Base-by-base conservation (phyloP, 1,140 invertebrate species). In the Bombus confusus region DNA sequence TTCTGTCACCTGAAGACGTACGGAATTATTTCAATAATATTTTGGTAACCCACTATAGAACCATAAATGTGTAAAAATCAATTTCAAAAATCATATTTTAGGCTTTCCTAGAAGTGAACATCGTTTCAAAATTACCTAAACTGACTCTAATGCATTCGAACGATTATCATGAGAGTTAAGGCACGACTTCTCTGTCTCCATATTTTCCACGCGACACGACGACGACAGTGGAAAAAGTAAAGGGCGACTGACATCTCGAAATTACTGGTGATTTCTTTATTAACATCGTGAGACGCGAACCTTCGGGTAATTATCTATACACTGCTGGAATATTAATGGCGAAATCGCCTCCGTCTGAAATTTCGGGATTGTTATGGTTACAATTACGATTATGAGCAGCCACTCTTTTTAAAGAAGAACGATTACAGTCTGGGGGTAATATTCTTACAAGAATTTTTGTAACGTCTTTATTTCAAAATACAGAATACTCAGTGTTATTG, bases 181-280 rank as follows among this genome's bases (percentile, higher is more conserved):
- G 13, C 8, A 64, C 31, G 39, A 80, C 79, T 69, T 62, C 47
- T 18, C 22, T 52, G 34, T 66, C 76, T 73, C 39, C 64, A 2
- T 47, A 76, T 78, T 41, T 59, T 77, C 6, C 22, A 25, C 5
- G 3, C 22, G 47, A 52, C 47, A 52, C 5, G 18, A 52, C 47
- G 47, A 22, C 47, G 28, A 22, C 41, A 39, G 68, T 87, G 75
- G 62, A 72, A 83, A 86, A 77, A 43, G 62, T 69, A 62, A 84
- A 57, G 74, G 37, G 74, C 77, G 84, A 76, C 47, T 86, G 86
- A 82, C 71, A 88, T 86, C 76, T 88, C 39, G 39, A 52, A 83
- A 88, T 90, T 59, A 52, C 74, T 72, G n/a, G 13, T 85, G 84
- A 90, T 90, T 90, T 91, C 81, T 90, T 90, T 90, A 90, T 91